Base-by-base conservation (phyloP, 2,797 vertebrate genomes). In the Rhinella marina region DNA sequence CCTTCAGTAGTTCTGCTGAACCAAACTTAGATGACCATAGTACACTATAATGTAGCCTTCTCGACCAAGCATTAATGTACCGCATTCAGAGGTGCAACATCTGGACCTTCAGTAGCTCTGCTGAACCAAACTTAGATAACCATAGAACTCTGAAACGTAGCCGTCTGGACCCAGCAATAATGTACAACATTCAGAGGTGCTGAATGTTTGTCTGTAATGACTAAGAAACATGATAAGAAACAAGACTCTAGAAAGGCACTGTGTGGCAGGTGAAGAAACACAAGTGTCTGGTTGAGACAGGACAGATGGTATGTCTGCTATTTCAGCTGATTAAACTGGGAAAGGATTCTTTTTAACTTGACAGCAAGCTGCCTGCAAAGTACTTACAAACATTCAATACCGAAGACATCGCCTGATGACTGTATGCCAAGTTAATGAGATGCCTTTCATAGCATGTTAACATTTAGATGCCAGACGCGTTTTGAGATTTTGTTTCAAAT, bases 311-410 rank as follows among this genome's bases (percentile, higher is more conserved):
- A 90, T 64, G 59, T 25, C 85, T 91, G 72, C 56, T 91, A 25
- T 88, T 89, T 87, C 81, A 78, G 29, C 50, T 87, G 86, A 90
- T 88, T 75, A 84, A 91, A 87, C 77, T 82, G 89, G 54, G 85
- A 41, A 87, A 89, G 90, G 80, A 54, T 88, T 59, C 3, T 87
- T 62, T 32, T 66, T 73, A 41, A 70, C 2, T 81, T 78, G 73
- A 86, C 0, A 0, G 80, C 64, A 32, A 91, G 25, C 23, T 32
- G 62, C 29, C 0, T 2, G 73, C 88, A 90, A 68, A 61, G 7
- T 2, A 81, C n/a, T 19, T 79, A 73, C 32, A 81, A 29, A 68
- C 7, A 79, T 84, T 21, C 14, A 61, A 81, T 25, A 83, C 88
- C 5, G 50, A 76, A 29, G 83, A 88, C 87, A 57, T 19, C 88